These are phyloP conservation scores for Salvelinus sp. DNA, from an alignment of 2,113 vertebrate species.

Conservation along the genomic window DNA sequence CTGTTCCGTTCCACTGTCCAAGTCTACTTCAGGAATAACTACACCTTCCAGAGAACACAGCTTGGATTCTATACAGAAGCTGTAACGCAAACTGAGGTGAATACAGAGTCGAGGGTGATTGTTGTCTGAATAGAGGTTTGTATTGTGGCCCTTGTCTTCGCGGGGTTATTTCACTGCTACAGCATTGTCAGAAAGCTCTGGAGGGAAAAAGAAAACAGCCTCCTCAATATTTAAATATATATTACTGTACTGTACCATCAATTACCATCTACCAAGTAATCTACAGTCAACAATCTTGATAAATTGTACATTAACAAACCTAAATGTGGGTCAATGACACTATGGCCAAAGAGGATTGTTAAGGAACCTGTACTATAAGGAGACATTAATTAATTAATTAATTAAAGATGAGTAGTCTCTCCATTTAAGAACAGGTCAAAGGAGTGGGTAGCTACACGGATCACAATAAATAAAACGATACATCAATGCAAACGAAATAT, in stretches of 20 bases:
- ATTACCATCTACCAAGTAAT: too few species aligned
- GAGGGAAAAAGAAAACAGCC: neutral
- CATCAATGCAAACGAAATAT: neutral
- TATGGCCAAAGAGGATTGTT: too few species aligned
- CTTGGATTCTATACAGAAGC: neutral
- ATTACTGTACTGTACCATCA: too few species aligned
- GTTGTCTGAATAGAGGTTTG: neutral
- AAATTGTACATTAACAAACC: too few species aligned
- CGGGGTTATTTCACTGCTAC: neutral
- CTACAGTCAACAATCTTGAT: too few species aligned
- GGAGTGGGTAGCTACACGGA: neutral
- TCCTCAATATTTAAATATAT: neutral
- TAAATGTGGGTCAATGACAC: too few species aligned
- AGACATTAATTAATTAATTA: too few species aligned
- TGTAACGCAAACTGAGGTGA: neutral
- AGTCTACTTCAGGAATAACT: neutral
- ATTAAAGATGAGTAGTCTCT: too few species aligned
- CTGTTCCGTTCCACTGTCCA: neutral
- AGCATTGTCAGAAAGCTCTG: neutral
- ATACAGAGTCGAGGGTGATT: too few species aligned
- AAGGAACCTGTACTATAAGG: too few species aligned
- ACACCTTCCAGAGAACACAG: neutral
- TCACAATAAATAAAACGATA: neutral
- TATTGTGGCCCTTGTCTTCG: neutral
- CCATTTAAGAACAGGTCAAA: constrained; percentile 25